phyloP scores from a whole-genome alignment of 2,888 invertebrate genomes.

The Xiphydria camelus region DNA sequence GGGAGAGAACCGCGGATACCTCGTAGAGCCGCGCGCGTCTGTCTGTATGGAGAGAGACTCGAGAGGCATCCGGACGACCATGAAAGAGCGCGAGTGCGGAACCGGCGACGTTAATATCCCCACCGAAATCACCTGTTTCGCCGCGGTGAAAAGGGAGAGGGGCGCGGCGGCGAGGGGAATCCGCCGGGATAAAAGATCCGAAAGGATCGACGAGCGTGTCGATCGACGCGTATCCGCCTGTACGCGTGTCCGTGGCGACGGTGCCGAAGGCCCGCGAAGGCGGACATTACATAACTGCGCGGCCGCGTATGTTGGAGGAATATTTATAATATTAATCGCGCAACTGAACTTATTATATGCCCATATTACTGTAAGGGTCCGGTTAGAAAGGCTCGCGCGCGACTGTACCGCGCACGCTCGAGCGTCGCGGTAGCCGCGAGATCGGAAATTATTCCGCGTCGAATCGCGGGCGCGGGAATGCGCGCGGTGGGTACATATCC shows the following conservation, averaged over 20 bases:
- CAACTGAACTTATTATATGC: conserved; percentile 31
- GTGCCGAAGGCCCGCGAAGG: neutral
- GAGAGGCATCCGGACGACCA: too few species aligned
- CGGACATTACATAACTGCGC: neutral
- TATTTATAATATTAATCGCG: conserved; percentile 45
- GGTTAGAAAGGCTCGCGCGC: conserved; percentile 29
- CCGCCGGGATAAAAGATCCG: too few species aligned
- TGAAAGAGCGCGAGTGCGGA: too few species aligned
- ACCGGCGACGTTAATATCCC: too few species aligned
- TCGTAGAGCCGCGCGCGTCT: conserved; percentile 11
- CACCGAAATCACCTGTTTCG: conserved; percentile 7
- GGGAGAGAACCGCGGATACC: conserved; percentile 13
- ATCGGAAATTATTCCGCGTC: too few species aligned
- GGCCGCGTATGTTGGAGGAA: conserved; percentile 30
- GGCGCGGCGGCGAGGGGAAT: neutral
- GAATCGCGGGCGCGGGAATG: too few species aligned
- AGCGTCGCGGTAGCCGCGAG: conserved; percentile 2
- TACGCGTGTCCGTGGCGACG: too few species aligned
- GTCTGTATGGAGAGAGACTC: too few species aligned
- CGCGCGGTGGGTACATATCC: too few species aligned
- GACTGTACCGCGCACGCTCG: neutral
- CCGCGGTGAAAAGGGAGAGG: neutral
- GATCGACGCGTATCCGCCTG: neutral
- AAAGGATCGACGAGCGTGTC: conserved; percentile 13
- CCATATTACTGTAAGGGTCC: conserved; percentile 23